These are phyloP conservation scores for Ceratina japonica DNA, from an alignment of 1,140 invertebrate species.

Conservation along the genomic window DNA sequence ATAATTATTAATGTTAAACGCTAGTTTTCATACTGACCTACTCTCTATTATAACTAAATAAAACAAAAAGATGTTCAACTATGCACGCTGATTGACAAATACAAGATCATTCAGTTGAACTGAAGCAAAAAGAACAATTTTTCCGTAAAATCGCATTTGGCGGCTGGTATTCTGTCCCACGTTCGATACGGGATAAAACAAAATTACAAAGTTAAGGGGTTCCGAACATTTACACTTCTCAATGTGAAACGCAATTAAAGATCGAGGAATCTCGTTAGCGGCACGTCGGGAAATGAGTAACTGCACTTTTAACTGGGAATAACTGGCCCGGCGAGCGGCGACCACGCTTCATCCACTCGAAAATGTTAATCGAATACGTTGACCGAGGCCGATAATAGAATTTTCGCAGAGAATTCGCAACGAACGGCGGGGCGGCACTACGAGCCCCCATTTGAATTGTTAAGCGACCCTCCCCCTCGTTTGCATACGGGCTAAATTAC, in stretches of 20 bases:
- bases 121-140: too few species aligned
- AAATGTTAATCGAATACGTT: constrained; percentile 33
- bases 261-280: constrained; percentile 19
- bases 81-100: too few species aligned
- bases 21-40: too few species aligned
- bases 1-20: too few species aligned
- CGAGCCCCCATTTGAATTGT: constrained; percentile 37
- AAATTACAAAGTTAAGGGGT: background rate
- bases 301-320: constrained; percentile 8
- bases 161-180: too few species aligned
- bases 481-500: constrained; percentile 21
- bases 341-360: background rate
- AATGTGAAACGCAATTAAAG: constrained; percentile 1
- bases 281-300: background rate
- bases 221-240: background rate
- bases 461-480: constrained; percentile 19
- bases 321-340: background rate
- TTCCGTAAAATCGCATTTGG: too few species aligned
- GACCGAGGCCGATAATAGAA: constrained; percentile 14
- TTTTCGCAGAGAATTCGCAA: constrained; percentile 14
- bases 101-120: too few species aligned
- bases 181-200: too few species aligned
- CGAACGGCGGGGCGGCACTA: background rate
- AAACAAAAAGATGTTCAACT: too few species aligned
- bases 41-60: too few species aligned